A percentile compares a stretch with the other conserved stretches of the same genome.
phyloP scores from a whole-genome alignment of 1,140 invertebrate species.

The Apolygus lucorum region DNA sequence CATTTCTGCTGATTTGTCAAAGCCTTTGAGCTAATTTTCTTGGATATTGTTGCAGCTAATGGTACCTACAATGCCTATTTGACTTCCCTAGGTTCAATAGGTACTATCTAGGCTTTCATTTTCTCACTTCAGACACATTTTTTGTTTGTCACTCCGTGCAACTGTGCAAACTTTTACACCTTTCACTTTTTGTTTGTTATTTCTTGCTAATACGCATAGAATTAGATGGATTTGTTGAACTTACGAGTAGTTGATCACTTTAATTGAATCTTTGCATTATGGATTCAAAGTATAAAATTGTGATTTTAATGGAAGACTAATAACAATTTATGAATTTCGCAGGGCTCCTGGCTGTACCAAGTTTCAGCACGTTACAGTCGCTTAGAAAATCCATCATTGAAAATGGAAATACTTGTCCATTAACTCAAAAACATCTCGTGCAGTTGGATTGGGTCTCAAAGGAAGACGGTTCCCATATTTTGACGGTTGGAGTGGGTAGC shows the following conservation, averaged over 20 bases:
- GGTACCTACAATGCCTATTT: constrained; percentile 24
- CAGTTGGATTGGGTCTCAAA: constrained; percentile 98
- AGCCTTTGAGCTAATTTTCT: constrained; percentile 10
- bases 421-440: constrained; percentile 76
- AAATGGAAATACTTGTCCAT: constrained; percentile 78
- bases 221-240: not conserved
- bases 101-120: not conserved
- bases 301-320: no score
- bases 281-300: no score
- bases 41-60: constrained; percentile 16
- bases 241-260: no score
- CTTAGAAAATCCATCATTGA: constrained; percentile 80
- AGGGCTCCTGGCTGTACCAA: constrained; percentile 77
- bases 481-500: constrained; percentile 92
- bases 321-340: no score
- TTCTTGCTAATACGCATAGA: not conserved
- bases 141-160: not conserved
- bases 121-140: not conserved
- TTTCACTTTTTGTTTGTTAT: not conserved
- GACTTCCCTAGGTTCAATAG: constrained; percentile 27
- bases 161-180: not conserved
- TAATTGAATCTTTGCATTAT: no score
- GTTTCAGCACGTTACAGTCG: constrained; percentile 84
- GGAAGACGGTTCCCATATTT: constrained; percentile 95
- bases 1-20: no score